Percentiles rank a stretch among this genome's conserved stretches.
These are phyloP conservation scores for Propithecus deckenii DNA, from an alignment of 2,797 vertebrate genomes.

Conservation along the genomic window DNA sequence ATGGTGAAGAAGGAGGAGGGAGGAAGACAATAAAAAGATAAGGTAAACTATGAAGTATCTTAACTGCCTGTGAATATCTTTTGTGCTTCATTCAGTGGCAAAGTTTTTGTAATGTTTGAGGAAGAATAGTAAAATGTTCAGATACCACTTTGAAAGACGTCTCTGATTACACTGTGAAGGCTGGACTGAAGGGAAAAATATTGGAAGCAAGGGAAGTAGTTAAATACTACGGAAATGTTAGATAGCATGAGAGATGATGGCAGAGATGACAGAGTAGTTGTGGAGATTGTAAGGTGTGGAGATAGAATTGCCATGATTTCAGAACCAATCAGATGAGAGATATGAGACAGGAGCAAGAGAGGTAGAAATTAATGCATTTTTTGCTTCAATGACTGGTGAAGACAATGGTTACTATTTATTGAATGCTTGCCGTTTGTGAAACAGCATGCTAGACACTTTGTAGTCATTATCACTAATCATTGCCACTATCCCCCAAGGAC, in stretches of 20 bases:
- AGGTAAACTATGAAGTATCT: background rate
- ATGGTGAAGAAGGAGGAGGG: background rate
- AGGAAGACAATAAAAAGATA: background rate
- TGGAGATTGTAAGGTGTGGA: background rate
- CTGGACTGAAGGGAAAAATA: background rate
- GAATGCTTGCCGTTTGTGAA: background rate
- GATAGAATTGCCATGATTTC: background rate
- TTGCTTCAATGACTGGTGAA: background rate
- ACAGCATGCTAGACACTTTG: background rate
- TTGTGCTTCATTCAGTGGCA: background rate
- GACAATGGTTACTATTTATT: background rate
- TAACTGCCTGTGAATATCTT: background rate
- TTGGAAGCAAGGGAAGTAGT: background rate
- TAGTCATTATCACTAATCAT: background rate
- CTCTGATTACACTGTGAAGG: background rate
- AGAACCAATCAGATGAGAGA: background rate
- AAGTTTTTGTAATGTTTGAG: background rate
- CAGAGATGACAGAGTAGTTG: background rate
- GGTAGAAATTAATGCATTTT: background rate
- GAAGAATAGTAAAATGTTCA: background rate
- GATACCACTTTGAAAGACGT: background rate
- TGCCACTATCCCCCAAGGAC: background rate
- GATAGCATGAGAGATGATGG: background rate
- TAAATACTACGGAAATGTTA: background rate
- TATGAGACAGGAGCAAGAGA: background rate